phyloP scores from a whole-genome alignment of 2,888 invertebrate species.

The Zygothrica quintamaculata region DNA sequence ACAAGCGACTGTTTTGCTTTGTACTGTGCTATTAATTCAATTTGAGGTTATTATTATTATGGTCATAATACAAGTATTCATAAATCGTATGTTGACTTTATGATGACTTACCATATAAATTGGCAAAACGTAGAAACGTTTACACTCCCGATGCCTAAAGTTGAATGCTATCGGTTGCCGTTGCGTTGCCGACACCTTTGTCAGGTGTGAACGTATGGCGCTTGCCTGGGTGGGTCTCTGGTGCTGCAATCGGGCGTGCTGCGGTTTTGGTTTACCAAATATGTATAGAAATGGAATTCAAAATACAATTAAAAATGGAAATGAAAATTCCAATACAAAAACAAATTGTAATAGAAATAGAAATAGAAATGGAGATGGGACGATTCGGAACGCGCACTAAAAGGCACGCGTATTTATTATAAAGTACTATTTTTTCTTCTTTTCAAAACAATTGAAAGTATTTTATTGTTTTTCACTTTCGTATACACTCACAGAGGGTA shows the following conservation, averaged over 20 bases:
- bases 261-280: constrained; percentile 34
- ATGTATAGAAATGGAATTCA: constrained; percentile 39
- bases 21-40: constrained; percentile 58
- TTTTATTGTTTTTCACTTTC: constrained; percentile 25
- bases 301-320: constrained; percentile 50
- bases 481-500: constrained; percentile 12
- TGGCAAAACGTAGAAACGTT: constrained; percentile 74
- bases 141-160: constrained; percentile 71
- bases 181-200: constrained; percentile 69
- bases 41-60: constrained; percentile 35
- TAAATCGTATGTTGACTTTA: constrained; percentile 32
- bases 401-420: constrained; percentile 51
- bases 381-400: constrained; percentile 21
- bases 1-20: constrained; percentile 67
- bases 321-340: constrained; percentile 6
- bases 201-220: constrained; percentile 76
- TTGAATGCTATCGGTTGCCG: constrained; percentile 74
- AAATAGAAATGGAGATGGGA: constrained; percentile 10
- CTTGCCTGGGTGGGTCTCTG: constrained; percentile 80
- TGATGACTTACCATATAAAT: constrained; percentile 71
- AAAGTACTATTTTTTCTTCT: constrained; percentile 17
- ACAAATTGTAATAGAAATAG: constrained; percentile 6
- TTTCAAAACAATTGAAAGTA: constrained; percentile 61
- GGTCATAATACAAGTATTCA: constrained; percentile 35
- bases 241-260: constrained; percentile 69